A percentile compares a stretch with the other conserved stretches of the same genome.
phyloP scores from a whole-genome alignment of 2,113 vertebrate genomes.

The Dasypus novemcinctus region DNA sequence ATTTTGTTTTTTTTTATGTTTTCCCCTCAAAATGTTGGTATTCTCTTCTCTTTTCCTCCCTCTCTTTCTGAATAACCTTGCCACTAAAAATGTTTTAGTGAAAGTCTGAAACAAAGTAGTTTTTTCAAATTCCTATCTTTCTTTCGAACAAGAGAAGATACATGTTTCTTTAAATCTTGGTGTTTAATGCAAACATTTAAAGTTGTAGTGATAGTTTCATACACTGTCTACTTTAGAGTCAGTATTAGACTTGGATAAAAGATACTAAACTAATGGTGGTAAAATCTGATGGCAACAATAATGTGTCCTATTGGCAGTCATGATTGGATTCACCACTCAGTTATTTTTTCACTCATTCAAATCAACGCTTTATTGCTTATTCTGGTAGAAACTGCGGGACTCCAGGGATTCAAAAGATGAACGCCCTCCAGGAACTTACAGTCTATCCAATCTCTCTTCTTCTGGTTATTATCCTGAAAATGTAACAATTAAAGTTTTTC shows the following conservation, averaged over 20 bases:
- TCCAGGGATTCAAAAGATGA: not conserved
- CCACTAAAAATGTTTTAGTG: not conserved
- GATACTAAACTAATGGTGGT: not conserved
- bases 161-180: not conserved
- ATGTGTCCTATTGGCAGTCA: not conserved
- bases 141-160: not conserved
- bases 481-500: not conserved
- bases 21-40: not conserved
- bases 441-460: not conserved
- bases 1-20: not conserved
- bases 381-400: not conserved
- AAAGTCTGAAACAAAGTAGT: not conserved
- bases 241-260: not conserved
- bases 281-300: not conserved
- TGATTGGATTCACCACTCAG: not conserved
- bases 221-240: not conserved
- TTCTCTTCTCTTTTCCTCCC: not conserved
- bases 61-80: not conserved
- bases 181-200: constrained; percentile 16
- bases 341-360: not conserved
- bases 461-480: not conserved
- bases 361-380: not conserved
- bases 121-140: not conserved
- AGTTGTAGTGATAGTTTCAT: not conserved
- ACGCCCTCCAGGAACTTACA: not conserved